These are phyloP conservation scores for Planiliza haematocheilus DNA, from an alignment of 2,113 vertebrate genomes.

Conservation along the genomic window DNA sequence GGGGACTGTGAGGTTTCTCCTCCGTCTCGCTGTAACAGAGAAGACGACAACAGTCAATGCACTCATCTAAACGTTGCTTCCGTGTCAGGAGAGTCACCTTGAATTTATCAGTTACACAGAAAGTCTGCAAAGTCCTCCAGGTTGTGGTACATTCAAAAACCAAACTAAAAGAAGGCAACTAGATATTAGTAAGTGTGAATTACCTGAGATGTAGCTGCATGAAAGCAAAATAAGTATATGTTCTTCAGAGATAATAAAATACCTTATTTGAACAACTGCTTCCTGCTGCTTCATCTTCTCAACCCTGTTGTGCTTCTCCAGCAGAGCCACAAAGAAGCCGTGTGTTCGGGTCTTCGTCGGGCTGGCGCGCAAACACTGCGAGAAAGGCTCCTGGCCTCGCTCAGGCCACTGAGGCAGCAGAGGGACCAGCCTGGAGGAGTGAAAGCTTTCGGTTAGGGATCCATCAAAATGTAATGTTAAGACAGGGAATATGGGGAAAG, in stretches of 20 bases:
- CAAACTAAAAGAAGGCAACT: no score
- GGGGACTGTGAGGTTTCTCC: not conserved
- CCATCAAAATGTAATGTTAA: no score
- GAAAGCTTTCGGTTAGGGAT: not conserved
- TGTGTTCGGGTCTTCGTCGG: constrained; percentile 85
- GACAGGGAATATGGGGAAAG: not conserved
- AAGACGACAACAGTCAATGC: constrained; percentile 7
- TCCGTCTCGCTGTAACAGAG: constrained; percentile 40
- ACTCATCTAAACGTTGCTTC: no score
- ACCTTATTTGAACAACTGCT: constrained; percentile 45
- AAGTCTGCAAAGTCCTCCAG: not conserved
- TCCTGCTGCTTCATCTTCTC: constrained; percentile 10
- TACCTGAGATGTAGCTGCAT: no score
- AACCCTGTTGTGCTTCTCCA: constrained; percentile 79
- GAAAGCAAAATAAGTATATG: no score
- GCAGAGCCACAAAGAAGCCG: constrained; percentile 92
- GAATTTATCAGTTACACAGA: not conserved
- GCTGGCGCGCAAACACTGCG: constrained; percentile 90
- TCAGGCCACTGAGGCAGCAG: constrained; percentile 89
- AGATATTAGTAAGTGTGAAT: no score
- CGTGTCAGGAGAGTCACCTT: not conserved
- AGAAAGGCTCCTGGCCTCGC: constrained; percentile 85
- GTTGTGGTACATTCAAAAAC: no score
- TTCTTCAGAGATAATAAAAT: no score
- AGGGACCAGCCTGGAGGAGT: constrained; percentile 81